These are phyloP conservation scores for Shargacucullia verbasci DNA, from an alignment of 2,888 invertebrate genomes.

Conservation along the genomic window DNA sequence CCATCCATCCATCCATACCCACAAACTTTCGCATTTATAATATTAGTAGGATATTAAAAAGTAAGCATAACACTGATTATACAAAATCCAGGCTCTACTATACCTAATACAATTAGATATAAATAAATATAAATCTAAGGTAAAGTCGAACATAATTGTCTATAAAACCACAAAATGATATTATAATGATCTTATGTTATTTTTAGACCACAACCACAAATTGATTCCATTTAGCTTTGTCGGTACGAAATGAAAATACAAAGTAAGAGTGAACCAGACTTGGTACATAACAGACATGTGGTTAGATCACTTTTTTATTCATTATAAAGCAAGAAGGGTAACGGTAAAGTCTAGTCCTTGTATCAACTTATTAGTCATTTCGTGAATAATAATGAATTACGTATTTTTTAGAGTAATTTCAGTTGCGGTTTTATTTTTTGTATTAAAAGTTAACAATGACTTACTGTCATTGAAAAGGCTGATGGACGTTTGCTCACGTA, in stretches of 20 bases:
- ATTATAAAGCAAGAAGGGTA: neutral
- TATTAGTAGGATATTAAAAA: too few relatives aligned
- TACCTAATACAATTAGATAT: too few relatives aligned
- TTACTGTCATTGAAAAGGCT: too few relatives aligned
- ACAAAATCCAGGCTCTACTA: neutral
- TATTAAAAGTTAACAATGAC: too few relatives aligned
- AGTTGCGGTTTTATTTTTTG: too few relatives aligned
- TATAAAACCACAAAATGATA: conserved; percentile 25
- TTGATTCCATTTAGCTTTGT: neutral
- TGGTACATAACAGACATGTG: conserved; percentile 11
- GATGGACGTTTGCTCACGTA: too few relatives aligned
- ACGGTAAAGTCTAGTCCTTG: too few relatives aligned
- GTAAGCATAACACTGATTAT: neutral
- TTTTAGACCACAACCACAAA: conserved; percentile 35
- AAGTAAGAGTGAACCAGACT: neutral
- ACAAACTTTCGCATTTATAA: too few relatives aligned
- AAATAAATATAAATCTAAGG: neutral
- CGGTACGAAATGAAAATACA: neutral
- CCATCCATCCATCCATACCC: too few relatives aligned
- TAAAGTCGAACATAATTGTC: neutral
- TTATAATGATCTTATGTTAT: conserved; percentile 1
- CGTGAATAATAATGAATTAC: too few relatives aligned
- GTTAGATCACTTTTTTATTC: conserved; percentile 7
- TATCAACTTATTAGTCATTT: too few relatives aligned
- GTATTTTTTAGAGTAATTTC: too few relatives aligned